Base-by-base conservation (phyloP, 2,888 invertebrate species). In the Tipula helvola region DNA sequence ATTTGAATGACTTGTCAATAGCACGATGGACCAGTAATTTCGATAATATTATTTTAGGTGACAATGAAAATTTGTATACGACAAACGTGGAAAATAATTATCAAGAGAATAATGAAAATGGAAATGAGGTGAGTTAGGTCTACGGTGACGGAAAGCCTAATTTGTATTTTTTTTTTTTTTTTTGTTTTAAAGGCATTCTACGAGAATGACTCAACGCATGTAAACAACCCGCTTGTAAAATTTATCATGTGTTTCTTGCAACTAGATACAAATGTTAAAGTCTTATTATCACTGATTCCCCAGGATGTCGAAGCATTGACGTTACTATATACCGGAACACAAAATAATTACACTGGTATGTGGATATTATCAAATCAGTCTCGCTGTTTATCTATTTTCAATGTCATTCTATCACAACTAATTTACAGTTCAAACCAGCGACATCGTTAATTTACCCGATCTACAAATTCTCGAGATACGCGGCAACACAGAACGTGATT, bases 391-490 rank as follows among this genome's bases (percentile, higher is more conserved):
- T 42, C 28, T 28, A 85, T 85, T 85, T 57, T 86, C 7, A 87
- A 52, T 86, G 36, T 86, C 87, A 42, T 44, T 71, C 71, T 10
- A 71, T 71, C 28, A 28, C 1, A 28, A 28, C 1, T 83, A 41
- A 42, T 87, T 87, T 87, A 18, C 88, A 91, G 91, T 91, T 8
- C 89, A 89, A 36, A 90, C 90, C 13, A 91, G 91, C 88, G 89
- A 90, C 86, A 88, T 91, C 36, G 89, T 89, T 13, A 87, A 88
- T 1, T 89, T 91, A 0, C 90, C 89, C 83, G 92, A 93, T 87
- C 90, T 95, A 52, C 90, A 92, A 88, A 93, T 93, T 2, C 89
- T 95, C 84, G 94, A 95, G 89, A 91, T 95, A 86, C 93, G 94
- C 87, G 95, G 95, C 7, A 91, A 92, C 1, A 92, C 91, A 2